Evolutionary conservation across 35 echinoderm and acorn worm species (phyloP).

Genomic region (Patiria miniata): DNA sequence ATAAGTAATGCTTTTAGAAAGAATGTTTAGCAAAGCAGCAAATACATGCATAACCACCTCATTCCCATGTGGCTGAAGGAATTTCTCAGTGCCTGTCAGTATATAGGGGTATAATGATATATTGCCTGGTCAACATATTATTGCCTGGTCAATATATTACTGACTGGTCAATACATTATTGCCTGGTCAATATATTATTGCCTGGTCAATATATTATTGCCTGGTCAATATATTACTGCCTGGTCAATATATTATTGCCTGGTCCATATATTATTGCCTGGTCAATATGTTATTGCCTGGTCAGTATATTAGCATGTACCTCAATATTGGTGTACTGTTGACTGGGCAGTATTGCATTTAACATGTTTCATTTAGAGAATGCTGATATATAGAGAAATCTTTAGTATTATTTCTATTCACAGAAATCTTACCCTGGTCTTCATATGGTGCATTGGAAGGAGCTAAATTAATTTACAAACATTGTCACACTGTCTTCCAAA

Average conservation of each 20-base stretch:
- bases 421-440: too few relatives aligned
- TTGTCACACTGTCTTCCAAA: background rate
- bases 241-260: background rate
- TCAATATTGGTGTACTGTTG: background rate
- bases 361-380: too few relatives aligned
- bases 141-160: background rate
- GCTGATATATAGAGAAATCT: too few relatives aligned
- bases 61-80: too few relatives aligned
- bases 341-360: too few relatives aligned
- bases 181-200: background rate
- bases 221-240: background rate
- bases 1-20: too few relatives aligned
- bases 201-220: background rate
- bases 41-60: too few relatives aligned
- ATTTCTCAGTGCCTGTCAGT: too few relatives aligned
- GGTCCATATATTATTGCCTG: background rate
- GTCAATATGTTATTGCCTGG: background rate
- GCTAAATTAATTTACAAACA: background rate
- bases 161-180: too few relatives aligned
- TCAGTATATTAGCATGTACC: background rate
- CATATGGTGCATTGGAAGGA: background rate
- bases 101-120: background rate
- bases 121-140: background rate
- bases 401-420: too few relatives aligned
- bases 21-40: too few relatives aligned